phyloP scores from a whole-genome alignment of 2,888 invertebrate species.

The Polymixis flavicincta region DNA sequence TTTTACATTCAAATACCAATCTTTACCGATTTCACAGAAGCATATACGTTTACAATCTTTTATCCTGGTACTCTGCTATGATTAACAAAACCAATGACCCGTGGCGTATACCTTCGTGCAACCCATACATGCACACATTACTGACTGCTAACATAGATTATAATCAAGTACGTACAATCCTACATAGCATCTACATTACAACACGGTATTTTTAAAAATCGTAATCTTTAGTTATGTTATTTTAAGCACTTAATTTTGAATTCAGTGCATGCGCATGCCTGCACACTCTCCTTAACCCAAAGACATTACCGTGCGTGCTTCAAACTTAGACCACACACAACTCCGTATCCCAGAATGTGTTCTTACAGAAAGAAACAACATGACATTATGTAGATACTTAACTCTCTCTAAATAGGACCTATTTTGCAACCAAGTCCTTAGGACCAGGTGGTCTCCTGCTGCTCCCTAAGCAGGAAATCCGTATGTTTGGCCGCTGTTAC shows the following conservation, averaged over 20 bases:
- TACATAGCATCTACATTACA: background rate
- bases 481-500: no score
- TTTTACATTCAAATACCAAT: background rate
- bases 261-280: background rate
- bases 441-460: no score
- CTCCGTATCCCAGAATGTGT: background rate
- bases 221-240: no score
- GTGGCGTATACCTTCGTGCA: slow-evolving; percentile 29
- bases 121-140: slow-evolving; percentile 13
- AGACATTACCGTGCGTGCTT: background rate
- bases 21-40: background rate
- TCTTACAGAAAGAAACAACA: background rate
- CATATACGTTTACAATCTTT: background rate
- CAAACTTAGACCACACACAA: background rate
- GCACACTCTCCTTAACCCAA: background rate
- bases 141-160: slow-evolving; percentile 2
- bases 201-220: background rate
- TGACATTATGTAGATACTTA: background rate
- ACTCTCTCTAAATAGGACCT: background rate
- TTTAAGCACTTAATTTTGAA: slow-evolving; percentile 1
- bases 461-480: no score
- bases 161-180: slow-evolving; percentile 5
- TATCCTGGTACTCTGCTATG: slow-evolving; percentile 11
- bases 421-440: background rate
- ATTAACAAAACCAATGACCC: slow-evolving; percentile 46